Percentiles rank a stretch among this genome's conserved stretches.
phyloP scores from a whole-genome alignment of 2,797 vertebrate species.

The Linurgus olivaceus region DNA sequence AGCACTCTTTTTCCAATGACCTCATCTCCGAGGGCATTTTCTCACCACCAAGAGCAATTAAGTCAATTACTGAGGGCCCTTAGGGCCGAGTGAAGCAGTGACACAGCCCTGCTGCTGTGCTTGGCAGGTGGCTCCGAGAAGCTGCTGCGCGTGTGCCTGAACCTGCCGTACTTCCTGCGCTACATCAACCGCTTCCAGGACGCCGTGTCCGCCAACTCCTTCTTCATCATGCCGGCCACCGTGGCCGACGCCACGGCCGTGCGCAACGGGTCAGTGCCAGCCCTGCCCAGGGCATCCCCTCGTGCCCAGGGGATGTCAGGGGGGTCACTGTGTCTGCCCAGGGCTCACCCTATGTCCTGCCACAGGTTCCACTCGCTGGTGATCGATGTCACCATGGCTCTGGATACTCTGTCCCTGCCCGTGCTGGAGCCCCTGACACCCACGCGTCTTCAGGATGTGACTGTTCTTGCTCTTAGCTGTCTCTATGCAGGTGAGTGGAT shows the following conservation, averaged over 20 bases:
- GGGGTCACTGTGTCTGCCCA: neutral
- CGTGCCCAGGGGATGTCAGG: neutral
- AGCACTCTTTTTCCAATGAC: neutral
- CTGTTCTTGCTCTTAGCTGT: constrained; percentile 95
- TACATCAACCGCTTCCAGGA: constrained; percentile 99
- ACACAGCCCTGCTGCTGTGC: neutral
- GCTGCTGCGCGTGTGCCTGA: constrained; percentile 94
- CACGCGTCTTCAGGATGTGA: constrained; percentile 92
- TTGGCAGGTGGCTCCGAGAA: constrained; percentile 93
- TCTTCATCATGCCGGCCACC: constrained; percentile 99
- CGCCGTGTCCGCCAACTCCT: constrained; percentile 95
- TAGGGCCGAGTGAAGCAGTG: neutral
- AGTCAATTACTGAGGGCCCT: neutral
- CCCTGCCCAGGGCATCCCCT: fast-evolving
- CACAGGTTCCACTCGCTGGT: constrained; percentile 95
- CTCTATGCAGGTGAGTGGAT: constrained; percentile 91
- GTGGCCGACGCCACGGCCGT: constrained; percentile 98
- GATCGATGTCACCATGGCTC: constrained; percentile 97
- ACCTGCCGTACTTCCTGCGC: constrained; percentile 95
- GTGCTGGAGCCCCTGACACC: constrained; percentile 95
- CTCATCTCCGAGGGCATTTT: neutral
- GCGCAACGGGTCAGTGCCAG: constrained; percentile 87
- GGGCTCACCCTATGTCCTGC: fast-evolving
- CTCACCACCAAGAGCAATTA: neutral
- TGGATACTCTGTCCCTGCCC: constrained; percentile 95